phyloP scores from a whole-genome alignment of 2,113 vertebrate species.

The Otocyon megalotis region DNA sequence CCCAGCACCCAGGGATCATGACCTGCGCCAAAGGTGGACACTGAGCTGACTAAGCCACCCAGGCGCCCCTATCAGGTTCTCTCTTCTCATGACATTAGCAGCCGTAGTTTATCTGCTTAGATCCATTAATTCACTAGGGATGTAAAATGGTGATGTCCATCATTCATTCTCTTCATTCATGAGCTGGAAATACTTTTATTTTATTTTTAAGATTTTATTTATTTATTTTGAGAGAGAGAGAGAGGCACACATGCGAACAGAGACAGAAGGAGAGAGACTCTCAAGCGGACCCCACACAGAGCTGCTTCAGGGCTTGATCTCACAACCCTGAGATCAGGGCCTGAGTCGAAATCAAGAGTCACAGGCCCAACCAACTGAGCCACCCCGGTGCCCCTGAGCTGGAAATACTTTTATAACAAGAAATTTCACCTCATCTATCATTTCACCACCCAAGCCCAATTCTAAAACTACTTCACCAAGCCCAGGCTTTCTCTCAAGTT shows the following conservation, averaged over 20 bases:
- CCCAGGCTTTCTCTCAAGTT: neutral
- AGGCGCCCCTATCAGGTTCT: neutral
- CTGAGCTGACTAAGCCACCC: neutral
- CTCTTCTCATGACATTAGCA: neutral
- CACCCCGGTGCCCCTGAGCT: neutral
- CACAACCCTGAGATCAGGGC: neutral
- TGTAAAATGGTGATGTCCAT: neutral
- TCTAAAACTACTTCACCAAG: slow-evolving; percentile 49
- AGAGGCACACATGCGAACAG: neutral
- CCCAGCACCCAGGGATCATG: neutral
- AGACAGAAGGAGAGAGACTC: neutral
- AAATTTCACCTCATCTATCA: neutral
- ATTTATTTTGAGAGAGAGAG: neutral
- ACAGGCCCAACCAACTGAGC: neutral
- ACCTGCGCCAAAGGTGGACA: neutral
- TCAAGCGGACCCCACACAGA: neutral
- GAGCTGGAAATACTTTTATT: neutral
- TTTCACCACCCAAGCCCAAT: neutral
- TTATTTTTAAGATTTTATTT: neutral
- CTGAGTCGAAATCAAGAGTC: neutral
- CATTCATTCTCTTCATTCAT: neutral
- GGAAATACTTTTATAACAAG: neutral
- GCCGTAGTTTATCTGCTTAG: neutral
- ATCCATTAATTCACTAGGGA: slow-evolving; percentile 22
- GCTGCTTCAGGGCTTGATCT: neutral